These are phyloP conservation scores for Galeruca laticollis DNA, from an alignment of 2,888 invertebrate species.

Conservation along the genomic window DNA sequence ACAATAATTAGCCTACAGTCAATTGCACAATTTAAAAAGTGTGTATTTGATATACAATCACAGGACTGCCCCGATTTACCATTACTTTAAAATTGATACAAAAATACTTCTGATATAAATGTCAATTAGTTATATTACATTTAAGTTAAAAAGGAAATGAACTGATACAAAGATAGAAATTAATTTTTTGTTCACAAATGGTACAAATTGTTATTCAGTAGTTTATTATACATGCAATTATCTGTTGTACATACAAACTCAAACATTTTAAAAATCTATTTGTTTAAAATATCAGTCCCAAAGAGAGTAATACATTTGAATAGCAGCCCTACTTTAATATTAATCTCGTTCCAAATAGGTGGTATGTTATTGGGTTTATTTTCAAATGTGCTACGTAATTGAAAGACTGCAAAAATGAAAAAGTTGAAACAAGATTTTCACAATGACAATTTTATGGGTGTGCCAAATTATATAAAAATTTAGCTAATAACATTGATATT, in stretches of 20 bases:
- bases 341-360: not conserved
- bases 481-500: not conserved
- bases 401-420: slow-evolving; percentile 9
- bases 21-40: slow-evolving; percentile 5
- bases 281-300: no score
- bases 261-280: no score
- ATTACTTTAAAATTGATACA: not conserved
- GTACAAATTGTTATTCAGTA: no score
- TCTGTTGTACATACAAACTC: no score
- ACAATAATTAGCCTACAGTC: not conserved
- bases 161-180: no score
- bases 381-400: slow-evolving; percentile 6
- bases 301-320: not conserved
- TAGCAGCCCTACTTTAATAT: not conserved
- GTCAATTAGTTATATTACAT: not conserved
- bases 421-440: not conserved
- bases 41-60: not conserved
- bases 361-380: not conserved
- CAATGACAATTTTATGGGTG: not conserved
- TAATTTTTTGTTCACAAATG: no score
- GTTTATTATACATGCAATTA: no score
- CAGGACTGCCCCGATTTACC: not conserved
- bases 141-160: not conserved
- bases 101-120: not conserved
- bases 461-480: not conserved